Conservation (phyloP, 2,888 invertebrate genomes). For the Platycnemis pennipes region DNA sequence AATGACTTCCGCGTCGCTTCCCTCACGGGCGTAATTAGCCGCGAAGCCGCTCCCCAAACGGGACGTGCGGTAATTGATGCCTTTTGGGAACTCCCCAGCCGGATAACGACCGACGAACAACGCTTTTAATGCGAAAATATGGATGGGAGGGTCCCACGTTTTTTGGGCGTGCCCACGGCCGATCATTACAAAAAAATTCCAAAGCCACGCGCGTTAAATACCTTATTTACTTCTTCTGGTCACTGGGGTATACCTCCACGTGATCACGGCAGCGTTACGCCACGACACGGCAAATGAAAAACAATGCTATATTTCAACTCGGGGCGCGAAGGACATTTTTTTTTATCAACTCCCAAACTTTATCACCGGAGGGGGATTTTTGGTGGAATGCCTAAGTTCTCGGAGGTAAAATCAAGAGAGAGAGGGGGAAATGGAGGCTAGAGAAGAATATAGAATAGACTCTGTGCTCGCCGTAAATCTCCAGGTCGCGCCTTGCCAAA, state of each 20-base stretch:
- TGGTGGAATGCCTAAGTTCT: not conserved
- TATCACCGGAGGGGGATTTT: not conserved
- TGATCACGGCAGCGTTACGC: not conserved
- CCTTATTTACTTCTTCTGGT: not conserved
- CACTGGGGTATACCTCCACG: not conserved
- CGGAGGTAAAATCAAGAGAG: not conserved
- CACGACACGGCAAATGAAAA: not conserved
- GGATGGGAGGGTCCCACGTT: not conserved
- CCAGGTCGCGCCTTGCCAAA: not conserved
- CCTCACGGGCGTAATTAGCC: conserved; percentile 2
- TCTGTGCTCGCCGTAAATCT: not conserved
- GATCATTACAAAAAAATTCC: conserved; percentile 10
- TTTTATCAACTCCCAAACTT: not conserved
- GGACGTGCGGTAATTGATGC: conserved; percentile 5
- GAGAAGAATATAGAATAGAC: not conserved
- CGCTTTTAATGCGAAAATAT: not conserved
- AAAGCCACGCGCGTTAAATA: not conserved
- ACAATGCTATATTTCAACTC: not conserved
- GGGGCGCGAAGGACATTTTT: not conserved
- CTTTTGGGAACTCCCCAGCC: not conserved
- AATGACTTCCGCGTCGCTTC: not conserved
- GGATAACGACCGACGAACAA: not conserved
- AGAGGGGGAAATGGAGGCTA: not conserved
- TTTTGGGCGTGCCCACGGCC: not conserved
- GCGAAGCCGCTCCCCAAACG: not conserved